These are phyloP conservation scores for Caenorhabditis sinica DNA, from an alignment of 2,888 invertebrate genomes.

Conservation along the genomic window DNA sequence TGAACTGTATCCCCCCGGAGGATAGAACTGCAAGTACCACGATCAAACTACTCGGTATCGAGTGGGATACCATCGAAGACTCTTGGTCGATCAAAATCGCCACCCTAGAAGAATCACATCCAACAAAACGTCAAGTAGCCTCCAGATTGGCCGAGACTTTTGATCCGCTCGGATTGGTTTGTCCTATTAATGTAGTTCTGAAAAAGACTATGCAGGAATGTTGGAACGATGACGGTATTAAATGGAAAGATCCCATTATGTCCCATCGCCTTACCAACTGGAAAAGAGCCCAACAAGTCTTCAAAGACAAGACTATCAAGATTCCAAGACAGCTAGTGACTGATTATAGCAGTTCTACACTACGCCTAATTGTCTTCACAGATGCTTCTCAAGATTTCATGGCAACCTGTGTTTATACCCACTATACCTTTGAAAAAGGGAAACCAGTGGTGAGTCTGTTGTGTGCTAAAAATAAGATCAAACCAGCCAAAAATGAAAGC, in stretches of 20 bases:
- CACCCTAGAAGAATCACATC: neutral
- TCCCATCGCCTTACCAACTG: neutral
- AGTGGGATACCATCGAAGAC: neutral
- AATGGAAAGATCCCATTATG: neutral
- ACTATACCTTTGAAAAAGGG: neutral
- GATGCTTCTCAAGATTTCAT: slow-evolving; percentile 1
- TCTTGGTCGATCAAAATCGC: neutral
- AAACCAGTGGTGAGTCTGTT: neutral
- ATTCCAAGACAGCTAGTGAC: neutral
- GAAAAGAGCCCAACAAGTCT: neutral
- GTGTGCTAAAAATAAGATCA: neutral
- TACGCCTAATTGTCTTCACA: neutral
- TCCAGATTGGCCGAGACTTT: too few species aligned
- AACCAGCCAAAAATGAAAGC: neutral
- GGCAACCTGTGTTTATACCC: neutral
- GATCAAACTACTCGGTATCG: slow-evolving; percentile 8
- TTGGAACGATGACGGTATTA: neutral
- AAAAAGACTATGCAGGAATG: neutral
- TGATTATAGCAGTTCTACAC: neutral
- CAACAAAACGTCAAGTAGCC: too few species aligned
- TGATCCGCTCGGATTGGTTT: too few species aligned
- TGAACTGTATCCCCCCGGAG: neutral
- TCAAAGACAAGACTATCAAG: neutral
- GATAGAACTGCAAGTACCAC: neutral
- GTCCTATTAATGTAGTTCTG: neutral